phyloP scores from a whole-genome alignment of 2,797 vertebrate species.

The Liparis tanakae region DNA sequence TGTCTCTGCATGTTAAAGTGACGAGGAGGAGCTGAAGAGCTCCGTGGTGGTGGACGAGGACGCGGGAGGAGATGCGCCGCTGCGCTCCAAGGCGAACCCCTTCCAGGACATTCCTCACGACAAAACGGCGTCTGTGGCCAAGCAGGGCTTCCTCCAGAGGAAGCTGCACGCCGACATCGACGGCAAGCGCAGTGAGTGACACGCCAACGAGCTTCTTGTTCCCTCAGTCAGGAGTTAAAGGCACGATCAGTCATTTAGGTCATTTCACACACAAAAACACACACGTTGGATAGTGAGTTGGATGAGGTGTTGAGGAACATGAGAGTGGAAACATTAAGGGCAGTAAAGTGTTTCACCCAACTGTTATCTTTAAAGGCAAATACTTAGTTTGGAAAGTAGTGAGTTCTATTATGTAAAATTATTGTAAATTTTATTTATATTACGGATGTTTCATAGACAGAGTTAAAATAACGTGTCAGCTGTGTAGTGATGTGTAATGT shows the following conservation, averaged over 20 bases:
- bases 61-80: slow-evolving; percentile 23
- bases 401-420: not conserved
- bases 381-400: no score
- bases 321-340: no score
- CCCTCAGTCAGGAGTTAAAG: not conserved
- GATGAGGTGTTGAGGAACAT: not conserved
- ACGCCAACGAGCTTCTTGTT: not conserved
- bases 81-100: slow-evolving; percentile 86
- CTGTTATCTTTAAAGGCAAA: not conserved
- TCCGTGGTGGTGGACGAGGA: slow-evolving; percentile 68
- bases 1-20: slow-evolving; percentile 70
- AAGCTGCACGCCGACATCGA: slow-evolving; percentile 91
- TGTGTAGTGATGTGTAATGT: not conserved
- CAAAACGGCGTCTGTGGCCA: slow-evolving; percentile 82
- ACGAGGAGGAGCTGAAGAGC: slow-evolving; percentile 81
- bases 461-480: not conserved
- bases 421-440: not conserved
- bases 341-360: not conserved
- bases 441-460: not conserved
- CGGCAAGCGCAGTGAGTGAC: slow-evolving; percentile 91
- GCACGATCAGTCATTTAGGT: not conserved
- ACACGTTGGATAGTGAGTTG: not conserved
- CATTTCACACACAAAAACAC: not conserved
- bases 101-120: slow-evolving; percentile 86
- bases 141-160: slow-evolving; percentile 88